Conservation (phyloP, 64 coral and sea anemone genomes). For the Pocillopora verrucosa region DNA sequence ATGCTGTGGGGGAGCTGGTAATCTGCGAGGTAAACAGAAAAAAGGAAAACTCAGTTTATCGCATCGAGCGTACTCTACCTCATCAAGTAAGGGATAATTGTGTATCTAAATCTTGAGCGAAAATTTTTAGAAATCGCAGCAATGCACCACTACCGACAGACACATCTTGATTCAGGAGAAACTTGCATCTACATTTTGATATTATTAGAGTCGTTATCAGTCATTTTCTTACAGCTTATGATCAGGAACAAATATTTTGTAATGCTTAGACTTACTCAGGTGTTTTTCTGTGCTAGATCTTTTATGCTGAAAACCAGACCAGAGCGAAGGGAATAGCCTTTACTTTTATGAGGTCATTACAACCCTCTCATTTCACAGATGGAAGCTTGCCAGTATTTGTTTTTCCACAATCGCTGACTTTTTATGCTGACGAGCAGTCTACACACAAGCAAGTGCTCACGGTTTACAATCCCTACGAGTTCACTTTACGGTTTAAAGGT, state of each 20-base stretch:
- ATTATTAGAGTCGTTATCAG: background rate
- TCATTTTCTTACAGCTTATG: too few species aligned
- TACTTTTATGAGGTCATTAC: slow-evolving; percentile 95
- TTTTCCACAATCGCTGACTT: slow-evolving; percentile 90
- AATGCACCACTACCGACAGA: too few species aligned
- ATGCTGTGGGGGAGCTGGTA: too few species aligned
- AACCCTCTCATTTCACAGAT: slow-evolving; percentile 93
- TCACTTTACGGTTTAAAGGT: slow-evolving; percentile 97
- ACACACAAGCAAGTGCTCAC: slow-evolving; percentile 94
- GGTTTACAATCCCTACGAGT: slow-evolving; percentile 98
- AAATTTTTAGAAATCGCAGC: too few species aligned
- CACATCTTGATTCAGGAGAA: too few species aligned
- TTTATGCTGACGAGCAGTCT: slow-evolving; percentile 90
- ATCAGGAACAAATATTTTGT: too few species aligned
- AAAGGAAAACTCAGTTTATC: too few species aligned
- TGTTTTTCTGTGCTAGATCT: background rate
- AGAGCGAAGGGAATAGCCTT: slow-evolving; percentile 11
- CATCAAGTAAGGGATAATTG: too few species aligned
- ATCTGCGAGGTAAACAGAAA: too few species aligned
- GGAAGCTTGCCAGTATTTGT: slow-evolving; percentile 96
- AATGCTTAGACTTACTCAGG: background rate
- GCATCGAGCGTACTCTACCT: too few species aligned
- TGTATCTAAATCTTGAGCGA: too few species aligned
- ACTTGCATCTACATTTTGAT: too few species aligned
- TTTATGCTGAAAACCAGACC: background rate